A percentile compares a stretch with the other conserved stretches of the same genome.
These are phyloP conservation scores for Therioaphis trifolii DNA, from an alignment of 2,888 invertebrate genomes.

Conservation along the genomic window DNA sequence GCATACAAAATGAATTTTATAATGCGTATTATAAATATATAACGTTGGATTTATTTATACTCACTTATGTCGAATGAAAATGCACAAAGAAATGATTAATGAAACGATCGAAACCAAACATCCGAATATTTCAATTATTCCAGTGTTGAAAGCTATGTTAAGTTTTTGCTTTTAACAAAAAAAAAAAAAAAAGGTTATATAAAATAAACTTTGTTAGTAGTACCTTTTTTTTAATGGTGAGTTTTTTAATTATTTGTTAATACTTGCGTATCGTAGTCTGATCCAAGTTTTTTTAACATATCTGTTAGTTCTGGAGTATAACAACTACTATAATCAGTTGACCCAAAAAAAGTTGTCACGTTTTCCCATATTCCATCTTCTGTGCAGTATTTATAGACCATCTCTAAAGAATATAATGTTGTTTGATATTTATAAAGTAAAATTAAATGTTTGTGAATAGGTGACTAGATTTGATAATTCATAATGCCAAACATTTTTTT, in stretches of 20 bases:
- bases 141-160: conserved; percentile 72
- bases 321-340: conserved; percentile 58
- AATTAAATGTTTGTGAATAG: too few relatives aligned
- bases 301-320: conserved; percentile 45
- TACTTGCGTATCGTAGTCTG: conserved; percentile 68
- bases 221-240: too few relatives aligned
- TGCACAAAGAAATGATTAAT: conserved; percentile 79
- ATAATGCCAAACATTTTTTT: too few relatives aligned
- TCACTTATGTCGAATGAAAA: conserved; percentile 87
- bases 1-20: too few relatives aligned
- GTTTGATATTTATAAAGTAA: too few relatives aligned
- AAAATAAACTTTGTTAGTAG: neutral
- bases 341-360: conserved; percentile 44
- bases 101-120: conserved; percentile 82
- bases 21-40: too few relatives aligned
- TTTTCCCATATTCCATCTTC: conserved; percentile 60
- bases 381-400: conserved; percentile 51
- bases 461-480: too few relatives aligned
- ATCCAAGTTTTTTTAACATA: conserved; percentile 50
- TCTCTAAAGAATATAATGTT: conserved; percentile 44
- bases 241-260: conserved; percentile 4
- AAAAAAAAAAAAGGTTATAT: conserved; percentile 33
- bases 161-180: conserved; percentile 70
- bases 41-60: too few relatives aligned
- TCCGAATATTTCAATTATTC: conserved; percentile 83